These are phyloP conservation scores for Ptilorrhoa leucosticta DNA, from an alignment of 2,113 vertebrate species.

Conservation along the genomic window DNA sequence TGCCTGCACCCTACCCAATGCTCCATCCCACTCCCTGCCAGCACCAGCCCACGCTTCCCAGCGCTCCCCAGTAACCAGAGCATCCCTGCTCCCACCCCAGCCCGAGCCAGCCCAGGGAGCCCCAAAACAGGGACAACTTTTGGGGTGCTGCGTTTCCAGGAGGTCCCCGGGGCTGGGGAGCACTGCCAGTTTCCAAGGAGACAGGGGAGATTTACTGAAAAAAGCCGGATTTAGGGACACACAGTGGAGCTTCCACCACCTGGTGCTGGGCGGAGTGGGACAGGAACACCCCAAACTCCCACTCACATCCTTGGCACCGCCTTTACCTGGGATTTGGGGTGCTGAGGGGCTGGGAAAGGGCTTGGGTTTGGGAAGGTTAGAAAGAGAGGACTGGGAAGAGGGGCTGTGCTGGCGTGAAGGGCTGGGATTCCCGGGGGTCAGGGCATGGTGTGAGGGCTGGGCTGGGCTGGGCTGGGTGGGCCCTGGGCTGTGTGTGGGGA, in stretches of 20 bases:
- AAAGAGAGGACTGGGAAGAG: background rate
- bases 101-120: background rate
- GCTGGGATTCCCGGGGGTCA: too few species aligned
- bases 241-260: background rate
- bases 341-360: background rate
- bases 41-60: background rate
- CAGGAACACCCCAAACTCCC: background rate
- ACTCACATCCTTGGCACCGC: background rate
- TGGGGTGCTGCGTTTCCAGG: background rate
- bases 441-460: background rate
- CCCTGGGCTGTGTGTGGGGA: background rate
- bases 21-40: background rate
- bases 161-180: background rate
- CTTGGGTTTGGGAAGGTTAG: background rate
- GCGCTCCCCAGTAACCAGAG: background rate
- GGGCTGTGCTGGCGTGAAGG: background rate
- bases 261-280: background rate
- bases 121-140: background rate
- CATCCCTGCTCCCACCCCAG: background rate
- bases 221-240: background rate
- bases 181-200: constrained; percentile 42
- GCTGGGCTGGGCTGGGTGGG: background rate
- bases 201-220: background rate
- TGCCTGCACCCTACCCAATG: background rate
- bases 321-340: background rate